Evolutionary conservation across 2,113 vertebrate species (phyloP), one percentile per base, ranked within the genome.

Genomic region (Platycercus adscitus): DNA sequence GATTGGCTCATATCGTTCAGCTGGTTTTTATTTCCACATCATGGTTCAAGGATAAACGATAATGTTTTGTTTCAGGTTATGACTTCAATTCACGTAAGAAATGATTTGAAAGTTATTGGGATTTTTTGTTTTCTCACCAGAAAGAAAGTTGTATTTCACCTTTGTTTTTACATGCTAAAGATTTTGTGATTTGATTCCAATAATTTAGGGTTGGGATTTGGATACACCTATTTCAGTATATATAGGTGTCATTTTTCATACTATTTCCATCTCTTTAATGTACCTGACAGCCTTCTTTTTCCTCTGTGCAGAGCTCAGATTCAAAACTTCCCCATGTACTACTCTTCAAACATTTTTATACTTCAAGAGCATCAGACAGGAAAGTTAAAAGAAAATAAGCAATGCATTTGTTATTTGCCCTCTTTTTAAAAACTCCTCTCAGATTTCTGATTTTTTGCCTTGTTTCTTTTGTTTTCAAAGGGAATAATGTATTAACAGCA

Each of bases 61-160:
- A 71, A 63, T 35, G 8, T 50, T 77, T 93, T 86, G 7, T 65
- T 95, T 95, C 70, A 44, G 78, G 29, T 56, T 89, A 63, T 53
- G 35, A 68, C 26, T 86, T 92, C 71, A 21, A 84, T 61, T 93
- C 69, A 75, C 31, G 16, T 78, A 82, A 85, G 35, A 92, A 85
- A 93, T 86, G 1, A 87, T 91, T 86, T 94, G 53, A 87, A 91
- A 26, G 33, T 65, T 89, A 63, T 64, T 64, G 29, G 8, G 25
- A 10, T 31, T 78, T 61, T 77, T 65, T 33, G 14, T 85, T 91
- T 94, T 81, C 61, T 91, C 46, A 65, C 28, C 23, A 87, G 71
- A 84, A 92, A 77, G 78, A 92, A 95, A 86, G 89, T 61, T 71
- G 25, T 39, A 76, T 80, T 94, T 95, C 69, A 75, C 14, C 44